phyloP scores from a whole-genome alignment of 2,113 vertebrate species.

The Picathartes gymnocephalus region DNA sequence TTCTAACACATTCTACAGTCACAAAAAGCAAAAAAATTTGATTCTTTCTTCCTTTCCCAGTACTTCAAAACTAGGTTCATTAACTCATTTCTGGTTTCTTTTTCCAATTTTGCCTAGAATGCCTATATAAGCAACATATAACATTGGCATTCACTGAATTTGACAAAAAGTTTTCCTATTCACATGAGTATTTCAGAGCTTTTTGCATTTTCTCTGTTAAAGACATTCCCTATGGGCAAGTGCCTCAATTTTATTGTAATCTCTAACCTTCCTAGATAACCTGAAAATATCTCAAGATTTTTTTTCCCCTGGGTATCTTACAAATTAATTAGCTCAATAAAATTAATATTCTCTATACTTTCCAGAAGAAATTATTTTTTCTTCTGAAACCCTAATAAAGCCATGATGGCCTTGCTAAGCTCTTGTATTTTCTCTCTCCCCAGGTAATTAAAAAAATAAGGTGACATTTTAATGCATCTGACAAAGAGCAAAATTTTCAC shows the following conservation, averaged over 20 bases:
- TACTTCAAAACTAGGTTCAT: neutral
- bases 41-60: neutral
- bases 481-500: neutral
- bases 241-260: neutral
- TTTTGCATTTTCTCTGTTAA: neutral
- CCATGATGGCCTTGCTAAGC: neutral
- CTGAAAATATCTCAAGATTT: neutral
- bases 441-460: neutral
- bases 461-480: neutral
- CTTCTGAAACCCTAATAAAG: neutral
- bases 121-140: neutral
- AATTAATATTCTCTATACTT: neutral
- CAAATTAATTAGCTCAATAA: neutral
- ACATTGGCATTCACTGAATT: neutral
- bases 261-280: neutral
- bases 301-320: neutral
- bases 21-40: neutral
- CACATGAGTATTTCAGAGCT: neutral
- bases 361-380: neutral
- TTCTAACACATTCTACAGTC: neutral
- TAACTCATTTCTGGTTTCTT: neutral
- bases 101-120: neutral
- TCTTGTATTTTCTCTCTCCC: neutral
- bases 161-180: neutral
- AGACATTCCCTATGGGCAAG: neutral